Evolutionary conservation across 2,888 invertebrate species (phyloP).

Genomic region (Syrphus vitripennis): DNA sequence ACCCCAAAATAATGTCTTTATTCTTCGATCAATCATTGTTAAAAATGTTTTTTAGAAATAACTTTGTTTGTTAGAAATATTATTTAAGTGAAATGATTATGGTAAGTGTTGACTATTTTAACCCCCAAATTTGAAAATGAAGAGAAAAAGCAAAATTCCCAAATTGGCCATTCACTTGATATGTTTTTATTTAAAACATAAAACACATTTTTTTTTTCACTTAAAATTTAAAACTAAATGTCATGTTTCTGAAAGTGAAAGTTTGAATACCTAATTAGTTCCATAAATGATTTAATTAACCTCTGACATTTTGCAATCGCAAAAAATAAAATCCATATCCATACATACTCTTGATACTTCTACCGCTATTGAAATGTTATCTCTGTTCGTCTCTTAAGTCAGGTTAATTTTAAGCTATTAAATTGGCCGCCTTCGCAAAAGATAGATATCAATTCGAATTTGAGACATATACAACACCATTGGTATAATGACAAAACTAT

Average conservation of each 20-base stretch:
- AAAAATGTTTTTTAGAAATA: neutral
- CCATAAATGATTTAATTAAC: neutral
- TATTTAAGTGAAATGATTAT: neutral
- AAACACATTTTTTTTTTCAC: too few species aligned
- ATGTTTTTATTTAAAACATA: neutral
- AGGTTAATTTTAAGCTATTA: neutral
- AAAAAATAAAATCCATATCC: too few species aligned
- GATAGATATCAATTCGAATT: neutral
- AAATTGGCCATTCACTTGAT: neutral
- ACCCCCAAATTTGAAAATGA: neutral
- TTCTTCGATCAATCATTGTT: neutral
- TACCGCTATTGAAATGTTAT: neutral
- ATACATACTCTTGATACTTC: neutral
- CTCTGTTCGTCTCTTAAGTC: neutral
- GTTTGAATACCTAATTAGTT: neutral
- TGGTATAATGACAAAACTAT: neutral
- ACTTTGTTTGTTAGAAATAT: neutral
- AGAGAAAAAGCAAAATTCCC: neutral
- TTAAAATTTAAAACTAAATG: too few species aligned
- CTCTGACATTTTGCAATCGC: conserved; percentile 4
- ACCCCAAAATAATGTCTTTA: neutral
- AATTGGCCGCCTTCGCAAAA: neutral
- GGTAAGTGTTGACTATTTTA: neutral
- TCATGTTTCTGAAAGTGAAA: neutral
- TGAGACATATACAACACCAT: too few species aligned